Evolutionary conservation across 2,888 invertebrate species (phyloP), one percentile per base, ranked within the genome.

Genomic region (Phania funesta): DNA sequence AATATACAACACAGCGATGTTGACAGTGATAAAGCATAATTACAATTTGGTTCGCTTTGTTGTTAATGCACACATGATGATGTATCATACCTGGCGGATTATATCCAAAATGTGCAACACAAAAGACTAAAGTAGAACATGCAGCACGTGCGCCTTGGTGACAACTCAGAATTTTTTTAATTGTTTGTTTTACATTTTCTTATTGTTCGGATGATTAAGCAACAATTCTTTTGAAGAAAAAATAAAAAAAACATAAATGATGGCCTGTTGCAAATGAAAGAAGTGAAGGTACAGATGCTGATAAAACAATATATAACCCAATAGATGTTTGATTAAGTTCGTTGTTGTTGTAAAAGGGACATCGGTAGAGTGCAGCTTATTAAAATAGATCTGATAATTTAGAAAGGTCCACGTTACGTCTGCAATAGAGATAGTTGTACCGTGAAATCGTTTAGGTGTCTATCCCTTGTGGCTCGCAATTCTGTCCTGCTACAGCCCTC

Each of bases 1-100:
- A 73, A 62, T 62, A 16, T 22, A 13, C 54, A 44, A 22, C 48
- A 35, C 35, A 29, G 41, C 64, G 78, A 82, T 82, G 82, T 54
- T 78, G 81, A 77, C 81, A 78, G 77, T 82, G 73, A 82, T 74
- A 64, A 74, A 82, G 68, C 64, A 82, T 74, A 82, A 78, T 82
- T 74, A 78, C 68, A 74, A 82, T 74, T 41, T 56, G 62, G 20
- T 44, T 62, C 44, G 18, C 35, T 35, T 38, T 20, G 18, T 46
- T 35, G 0, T 54, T 26, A 26, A 48, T 48, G 54, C 41, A 65
- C 48, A 56, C 48, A 67, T 50, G 29, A 29, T 71, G 56, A 65
- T 65, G 60, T 38, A 56, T 77, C 48, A 29, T 76, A 68, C 75
- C 60, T 68, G 67, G 68, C 38, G 24, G 70, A 77, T 70, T 77